A percentile compares a stretch with the other conserved stretches of the same genome.
Conservation (phyloP, 2,113 vertebrate genomes). For the Anarrhichthys ocellatus region DNA sequence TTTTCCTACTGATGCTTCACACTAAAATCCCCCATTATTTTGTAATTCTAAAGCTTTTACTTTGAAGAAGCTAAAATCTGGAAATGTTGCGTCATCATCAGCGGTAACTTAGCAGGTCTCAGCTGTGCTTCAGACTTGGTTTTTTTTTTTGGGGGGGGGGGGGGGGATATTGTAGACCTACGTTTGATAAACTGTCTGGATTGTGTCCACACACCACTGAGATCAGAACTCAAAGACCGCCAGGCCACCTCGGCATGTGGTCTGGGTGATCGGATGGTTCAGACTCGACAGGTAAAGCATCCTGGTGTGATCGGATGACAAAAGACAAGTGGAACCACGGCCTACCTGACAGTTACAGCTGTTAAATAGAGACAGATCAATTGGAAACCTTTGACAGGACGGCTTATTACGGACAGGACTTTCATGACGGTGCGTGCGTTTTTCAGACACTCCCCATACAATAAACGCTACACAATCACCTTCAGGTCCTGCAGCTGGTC, state of each 20-base stretch:
- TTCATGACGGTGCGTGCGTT: constrained; percentile 7
- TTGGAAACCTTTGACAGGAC: not conserved
- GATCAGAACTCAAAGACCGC: not conserved
- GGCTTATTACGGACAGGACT: not conserved
- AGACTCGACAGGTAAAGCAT: not conserved
- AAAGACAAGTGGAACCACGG: not conserved
- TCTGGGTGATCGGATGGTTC: not conserved
- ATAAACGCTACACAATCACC: constrained; percentile 83
- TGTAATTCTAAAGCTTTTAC: not conserved
- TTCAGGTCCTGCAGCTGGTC: constrained; percentile 98
- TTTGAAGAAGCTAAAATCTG: not conserved
- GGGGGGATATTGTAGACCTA: not conserved
- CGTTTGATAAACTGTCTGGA: not conserved
- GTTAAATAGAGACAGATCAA: not conserved
- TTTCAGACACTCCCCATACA: constrained; percentile 69
- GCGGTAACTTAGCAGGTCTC: not conserved
- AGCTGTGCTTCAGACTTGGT: not conserved
- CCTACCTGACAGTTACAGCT: not conserved
- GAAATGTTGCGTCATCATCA: not conserved
- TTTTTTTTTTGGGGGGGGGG: too few species aligned
- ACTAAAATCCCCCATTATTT: not conserved
- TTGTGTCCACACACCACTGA: not conserved
- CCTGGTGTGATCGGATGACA: not conserved
- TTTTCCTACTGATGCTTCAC: not conserved
- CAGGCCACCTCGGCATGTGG: not conserved